phyloP scores from a whole-genome alignment of 2,797 vertebrate genomes.

The Sebastolobus alascanus region DNA sequence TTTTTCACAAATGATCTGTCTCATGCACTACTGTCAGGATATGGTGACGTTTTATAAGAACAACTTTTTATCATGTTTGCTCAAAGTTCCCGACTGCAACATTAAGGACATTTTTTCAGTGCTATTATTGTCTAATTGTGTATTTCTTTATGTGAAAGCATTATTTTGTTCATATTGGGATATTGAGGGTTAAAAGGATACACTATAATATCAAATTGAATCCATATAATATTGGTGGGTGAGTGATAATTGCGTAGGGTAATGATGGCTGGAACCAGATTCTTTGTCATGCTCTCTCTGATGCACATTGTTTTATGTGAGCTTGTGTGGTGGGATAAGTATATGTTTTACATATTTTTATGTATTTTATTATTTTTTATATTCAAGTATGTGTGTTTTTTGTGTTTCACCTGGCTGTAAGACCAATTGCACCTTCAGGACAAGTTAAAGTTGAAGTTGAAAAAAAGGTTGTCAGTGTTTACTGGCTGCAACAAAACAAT shows the following conservation, averaged over 20 bases:
- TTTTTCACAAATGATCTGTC: too few species aligned
- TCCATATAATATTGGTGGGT: neutral
- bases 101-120: neutral
- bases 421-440: neutral
- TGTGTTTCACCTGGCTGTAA: neutral
- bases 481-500: neutral
- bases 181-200: neutral
- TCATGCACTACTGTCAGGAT: too few species aligned
- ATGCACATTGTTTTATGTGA: constrained; percentile 4
- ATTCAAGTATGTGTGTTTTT: neutral
- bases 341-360: neutral
- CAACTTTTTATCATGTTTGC: too few species aligned
- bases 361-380: neutral
- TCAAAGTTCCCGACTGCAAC: too few species aligned
- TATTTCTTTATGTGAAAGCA: neutral
- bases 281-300: neutral
- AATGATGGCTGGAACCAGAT: neutral
- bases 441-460: constrained; percentile 6
- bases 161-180: neutral
- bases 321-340: neutral
- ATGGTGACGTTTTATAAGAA: too few species aligned
- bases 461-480: neutral
- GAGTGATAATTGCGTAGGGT: neutral
- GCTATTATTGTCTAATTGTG: neutral
- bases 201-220: neutral